Evolutionary conservation across 2,113 vertebrate species (phyloP), one percentile per base, ranked within the genome.

Genomic region (Ammospiza nelsoni): DNA sequence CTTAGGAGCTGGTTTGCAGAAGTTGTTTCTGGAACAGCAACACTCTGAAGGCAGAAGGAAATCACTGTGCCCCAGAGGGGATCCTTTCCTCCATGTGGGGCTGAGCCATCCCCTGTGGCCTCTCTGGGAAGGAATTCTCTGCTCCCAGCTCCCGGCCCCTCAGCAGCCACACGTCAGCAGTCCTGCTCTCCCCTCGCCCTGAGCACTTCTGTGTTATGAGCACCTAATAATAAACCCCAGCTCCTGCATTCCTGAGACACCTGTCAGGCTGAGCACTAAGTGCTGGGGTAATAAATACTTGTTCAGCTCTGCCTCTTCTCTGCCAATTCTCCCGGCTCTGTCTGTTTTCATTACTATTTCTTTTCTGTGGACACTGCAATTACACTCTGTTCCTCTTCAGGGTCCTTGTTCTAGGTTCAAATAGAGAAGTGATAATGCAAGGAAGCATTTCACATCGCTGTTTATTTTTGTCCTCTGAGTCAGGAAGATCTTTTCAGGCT

Each of bases 341-440:
- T 78, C 90, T 93, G 76, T 68, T 97, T 97, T 89, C 92, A 95
- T 96, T 91, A 95, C 81, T 65, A 52, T 91, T 95, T 85, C 67
- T 95, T 95, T 95, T 95, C 83, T 94, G 90, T 93, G 96, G 92
- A 94, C 95, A 94, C 65, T 92, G 93, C 94, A 97, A 91, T 97
- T 94, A 96, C 92, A 61, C 31, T 90, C 93, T 94, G 96, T 94
- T 95, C 96, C 92, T 96, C 95, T 96, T 93, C 94, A 96, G 88
- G 73, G 90, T 87, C 93, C 90, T 92, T 94, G 83, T 93, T 94
- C 83, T 85, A 92, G 73, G 88, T 94, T 96, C 93, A 87, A 78
- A 86, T 67, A 72, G 92, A 95, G 83, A 89, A 95, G 76, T 63
- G 93, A 88, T 91, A 96, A 93, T 74, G 85, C 79, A 87, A 69